Percentiles rank a stretch among this genome's conserved stretches.
These are phyloP conservation scores for Hippocampus barbouri DNA, from an alignment of 2,113 vertebrate species.

Conservation along the genomic window DNA sequence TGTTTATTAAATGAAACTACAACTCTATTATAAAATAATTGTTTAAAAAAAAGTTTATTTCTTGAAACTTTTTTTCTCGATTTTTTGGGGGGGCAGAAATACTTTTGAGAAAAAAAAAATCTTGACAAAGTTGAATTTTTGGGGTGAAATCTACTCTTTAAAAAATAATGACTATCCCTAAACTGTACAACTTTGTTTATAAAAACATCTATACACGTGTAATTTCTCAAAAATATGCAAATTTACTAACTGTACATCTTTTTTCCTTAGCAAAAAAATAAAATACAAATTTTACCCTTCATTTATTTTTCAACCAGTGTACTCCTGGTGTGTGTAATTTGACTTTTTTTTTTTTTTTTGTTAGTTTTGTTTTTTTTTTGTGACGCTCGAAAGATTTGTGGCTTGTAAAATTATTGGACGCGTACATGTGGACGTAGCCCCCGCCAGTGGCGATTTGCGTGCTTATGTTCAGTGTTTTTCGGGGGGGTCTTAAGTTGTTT, in stretches of 20 bases:
- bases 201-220: no score
- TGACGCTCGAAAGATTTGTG: background rate
- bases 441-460: slow-evolving; percentile 67
- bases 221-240: background rate
- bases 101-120: no score
- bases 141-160: no score
- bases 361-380: background rate
- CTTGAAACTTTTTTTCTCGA: no score
- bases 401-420: slow-evolving; percentile 31
- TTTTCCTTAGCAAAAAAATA: background rate
- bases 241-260: background rate
- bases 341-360: background rate
- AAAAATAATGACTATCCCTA: no score
- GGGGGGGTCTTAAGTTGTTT: slow-evolving; percentile 7
- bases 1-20: no score
- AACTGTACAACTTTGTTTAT: no score
- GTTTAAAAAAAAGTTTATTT: no score
- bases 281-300: background rate
- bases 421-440: slow-evolving; percentile 66
- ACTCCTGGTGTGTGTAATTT: no score
- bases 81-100: no score
- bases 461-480: slow-evolving; percentile 41
- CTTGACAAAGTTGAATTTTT: no score
- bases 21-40: no score
- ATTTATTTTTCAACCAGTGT: background rate